phyloP scores from a whole-genome alignment of 2,113 vertebrate genomes.

The Hepsetus odoe region DNA sequence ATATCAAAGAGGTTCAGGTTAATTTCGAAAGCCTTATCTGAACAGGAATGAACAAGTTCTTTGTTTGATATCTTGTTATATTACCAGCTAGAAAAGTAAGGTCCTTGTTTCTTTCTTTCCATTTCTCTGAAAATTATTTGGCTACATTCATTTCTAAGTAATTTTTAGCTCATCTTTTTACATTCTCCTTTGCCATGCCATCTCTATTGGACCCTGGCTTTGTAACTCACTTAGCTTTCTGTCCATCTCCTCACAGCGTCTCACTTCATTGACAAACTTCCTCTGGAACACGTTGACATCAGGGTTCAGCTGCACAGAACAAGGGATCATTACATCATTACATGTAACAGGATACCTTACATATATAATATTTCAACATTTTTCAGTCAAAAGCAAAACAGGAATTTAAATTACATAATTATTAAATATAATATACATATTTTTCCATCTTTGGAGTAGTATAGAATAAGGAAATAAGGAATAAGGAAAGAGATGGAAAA shows the following conservation, averaged over 20 bases:
- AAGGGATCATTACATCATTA: background rate
- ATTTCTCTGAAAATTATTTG: too few species aligned
- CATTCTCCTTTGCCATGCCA: background rate
- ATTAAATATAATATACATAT: background rate
- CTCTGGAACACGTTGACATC: constrained; percentile 98
- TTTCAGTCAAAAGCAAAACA: background rate
- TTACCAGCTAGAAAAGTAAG: background rate
- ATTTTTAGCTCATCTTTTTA: too few species aligned
- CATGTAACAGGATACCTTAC: background rate
- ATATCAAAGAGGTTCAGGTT: background rate
- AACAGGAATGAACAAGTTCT: background rate
- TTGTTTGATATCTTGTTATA: background rate
- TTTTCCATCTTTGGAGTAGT: background rate
- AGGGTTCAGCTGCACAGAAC: constrained; percentile 86
- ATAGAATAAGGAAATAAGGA: too few species aligned
- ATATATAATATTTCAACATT: background rate
- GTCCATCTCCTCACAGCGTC: constrained; percentile 97
- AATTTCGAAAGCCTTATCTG: background rate
- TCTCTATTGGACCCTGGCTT: background rate
- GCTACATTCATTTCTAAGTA: too few species aligned
- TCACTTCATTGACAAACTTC: constrained; percentile 97
- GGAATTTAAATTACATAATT: background rate
- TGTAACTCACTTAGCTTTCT: constrained; percentile 83
- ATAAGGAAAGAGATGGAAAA: background rate
- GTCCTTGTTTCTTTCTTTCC: background rate